Conservation (phyloP, 2,113 vertebrate species). For the Speoplatyrhinus poulsoni region DNA sequence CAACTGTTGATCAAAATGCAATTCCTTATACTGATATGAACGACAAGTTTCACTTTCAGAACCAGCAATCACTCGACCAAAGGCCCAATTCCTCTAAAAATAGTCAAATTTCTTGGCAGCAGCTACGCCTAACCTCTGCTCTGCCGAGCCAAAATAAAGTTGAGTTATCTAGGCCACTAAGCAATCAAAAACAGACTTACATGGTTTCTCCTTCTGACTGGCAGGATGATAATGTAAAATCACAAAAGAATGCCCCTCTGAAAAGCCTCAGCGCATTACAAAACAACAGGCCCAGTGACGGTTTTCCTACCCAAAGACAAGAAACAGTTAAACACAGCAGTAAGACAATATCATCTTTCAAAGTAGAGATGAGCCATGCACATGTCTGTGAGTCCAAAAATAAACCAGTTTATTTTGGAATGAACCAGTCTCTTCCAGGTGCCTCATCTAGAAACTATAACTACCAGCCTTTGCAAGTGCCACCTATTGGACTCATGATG, state of each 20-base stretch:
- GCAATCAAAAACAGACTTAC: constrained; percentile 82
- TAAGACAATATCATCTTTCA: constrained; percentile 65
- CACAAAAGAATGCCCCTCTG: constrained; percentile 68
- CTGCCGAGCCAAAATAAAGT: constrained; percentile 77
- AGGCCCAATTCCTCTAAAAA: constrained; percentile 80
- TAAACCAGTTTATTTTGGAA: constrained; percentile 82
- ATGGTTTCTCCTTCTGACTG: constrained; percentile 79
- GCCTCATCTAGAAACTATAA: constrained; percentile 72
- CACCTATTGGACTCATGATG: constrained; percentile 78
- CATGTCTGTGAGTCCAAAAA: constrained; percentile 79
- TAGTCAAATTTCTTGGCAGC: constrained; percentile 84
- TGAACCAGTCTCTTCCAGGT: constrained; percentile 76
- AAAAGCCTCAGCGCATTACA: constrained; percentile 70
- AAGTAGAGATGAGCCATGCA: constrained; percentile 75
- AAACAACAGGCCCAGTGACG: constrained; percentile 75
- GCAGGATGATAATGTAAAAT: constrained; percentile 77
- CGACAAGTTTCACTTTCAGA: constrained; percentile 82
- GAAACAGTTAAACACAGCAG: constrained; percentile 72
- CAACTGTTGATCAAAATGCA: constrained; percentile 78
- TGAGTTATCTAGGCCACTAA: constrained; percentile 81
- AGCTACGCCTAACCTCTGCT: constrained; percentile 74
- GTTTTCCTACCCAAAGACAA: constrained; percentile 71
- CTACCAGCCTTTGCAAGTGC: constrained; percentile 77
- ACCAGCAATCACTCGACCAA: constrained; percentile 80
- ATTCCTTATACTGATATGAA: constrained; percentile 74